phyloP scores from a whole-genome alignment of 2,113 vertebrate genomes.

The Ailuropoda melanoleuca region DNA sequence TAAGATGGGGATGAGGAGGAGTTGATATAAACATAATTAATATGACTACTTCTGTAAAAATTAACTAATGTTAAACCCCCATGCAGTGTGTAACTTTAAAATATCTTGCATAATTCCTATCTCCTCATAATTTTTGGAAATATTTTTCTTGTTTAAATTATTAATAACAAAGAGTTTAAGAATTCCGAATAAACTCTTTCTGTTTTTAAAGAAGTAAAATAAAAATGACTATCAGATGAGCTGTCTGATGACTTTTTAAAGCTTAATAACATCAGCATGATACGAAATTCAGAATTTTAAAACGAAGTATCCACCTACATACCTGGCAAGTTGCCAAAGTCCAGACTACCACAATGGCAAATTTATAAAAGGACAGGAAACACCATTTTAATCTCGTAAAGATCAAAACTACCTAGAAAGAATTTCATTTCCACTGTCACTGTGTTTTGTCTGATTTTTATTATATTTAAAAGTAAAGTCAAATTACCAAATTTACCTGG shows the following conservation, averaged over 20 bases:
- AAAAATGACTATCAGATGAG: slow-evolving; percentile 51
- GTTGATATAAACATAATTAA: background rate
- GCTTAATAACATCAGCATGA: slow-evolving; percentile 54
- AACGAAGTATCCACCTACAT: slow-evolving; percentile 51
- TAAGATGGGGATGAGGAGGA: background rate
- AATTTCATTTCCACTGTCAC: background rate
- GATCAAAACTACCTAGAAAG: background rate
- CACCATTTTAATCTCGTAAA: background rate
- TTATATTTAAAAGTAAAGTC: slow-evolving; percentile 33
- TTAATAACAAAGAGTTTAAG: slow-evolving; percentile 17
- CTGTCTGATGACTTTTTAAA: slow-evolving; percentile 44
- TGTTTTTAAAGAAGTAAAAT: slow-evolving; percentile 42
- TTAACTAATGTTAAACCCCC: background rate
- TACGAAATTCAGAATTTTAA: slow-evolving; percentile 31
- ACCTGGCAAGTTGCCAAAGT: slow-evolving; percentile 16
- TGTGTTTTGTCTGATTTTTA: background rate
- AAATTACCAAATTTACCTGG: background rate
- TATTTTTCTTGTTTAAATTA: slow-evolving; percentile 45
- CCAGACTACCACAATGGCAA: background rate
- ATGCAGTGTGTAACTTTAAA: slow-evolving; percentile 16
- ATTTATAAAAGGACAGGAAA: background rate
- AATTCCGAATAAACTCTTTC: slow-evolving; percentile 30
- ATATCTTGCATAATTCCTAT: background rate
- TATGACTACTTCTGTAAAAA: background rate
- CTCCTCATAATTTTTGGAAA: background rate